Percentiles rank a stretch among this genome's conserved stretches.
Conservation (phyloP, 1,140 invertebrate genomes). For the Neodiprion pinetum region DNA sequence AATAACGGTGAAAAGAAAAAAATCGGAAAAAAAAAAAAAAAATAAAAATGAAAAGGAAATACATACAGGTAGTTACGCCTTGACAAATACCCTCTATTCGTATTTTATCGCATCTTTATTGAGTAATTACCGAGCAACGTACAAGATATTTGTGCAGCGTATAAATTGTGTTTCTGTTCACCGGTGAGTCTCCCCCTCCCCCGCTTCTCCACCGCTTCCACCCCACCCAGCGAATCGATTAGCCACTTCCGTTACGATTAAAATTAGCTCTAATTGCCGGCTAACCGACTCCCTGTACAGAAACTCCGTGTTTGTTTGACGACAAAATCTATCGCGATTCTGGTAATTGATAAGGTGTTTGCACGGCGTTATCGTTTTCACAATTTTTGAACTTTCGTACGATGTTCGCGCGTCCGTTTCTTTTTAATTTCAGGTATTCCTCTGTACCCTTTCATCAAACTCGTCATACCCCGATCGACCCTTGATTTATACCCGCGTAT, state of each 20-base stretch:
- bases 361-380: too few relatives aligned
- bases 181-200: conserved; percentile 33
- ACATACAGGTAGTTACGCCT: neutral
- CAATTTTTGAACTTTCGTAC: too few relatives aligned
- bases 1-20: neutral
- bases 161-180: neutral
- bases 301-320: too few relatives aligned
- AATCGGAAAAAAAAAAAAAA: neutral
- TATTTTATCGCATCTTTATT: neutral
- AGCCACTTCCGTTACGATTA: neutral
- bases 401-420: too few relatives aligned
- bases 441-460: too few relatives aligned
- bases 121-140: too few relatives aligned
- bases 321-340: too few relatives aligned
- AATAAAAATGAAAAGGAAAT: neutral
- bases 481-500: too few relatives aligned
- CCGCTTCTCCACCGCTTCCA: conserved; percentile 1
- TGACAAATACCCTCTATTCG: neutral
- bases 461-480: too few relatives aligned
- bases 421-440: too few relatives aligned
- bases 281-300: neutral
- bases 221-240: conserved; percentile 13
- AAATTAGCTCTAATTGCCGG: neutral
- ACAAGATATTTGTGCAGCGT: too few relatives aligned
- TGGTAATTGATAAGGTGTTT: too few relatives aligned